A percentile compares a stretch with the other conserved stretches of the same genome.
Conservation (phyloP, 2,113 vertebrate genomes). For the Oenanthe oenanthe region DNA sequence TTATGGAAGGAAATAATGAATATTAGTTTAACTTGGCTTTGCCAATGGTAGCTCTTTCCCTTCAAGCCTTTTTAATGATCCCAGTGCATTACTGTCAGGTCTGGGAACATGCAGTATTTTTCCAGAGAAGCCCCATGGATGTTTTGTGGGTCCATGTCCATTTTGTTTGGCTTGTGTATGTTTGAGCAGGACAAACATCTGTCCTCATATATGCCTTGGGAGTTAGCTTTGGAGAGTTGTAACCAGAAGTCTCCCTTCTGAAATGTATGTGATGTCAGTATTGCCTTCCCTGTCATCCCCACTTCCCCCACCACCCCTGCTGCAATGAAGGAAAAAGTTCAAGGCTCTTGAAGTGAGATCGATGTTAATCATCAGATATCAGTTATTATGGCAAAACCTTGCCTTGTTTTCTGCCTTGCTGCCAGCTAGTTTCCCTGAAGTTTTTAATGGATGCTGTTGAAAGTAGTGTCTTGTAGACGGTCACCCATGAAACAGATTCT, state of each 20-base stretch:
- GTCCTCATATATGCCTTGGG: background rate
- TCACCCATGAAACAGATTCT: background rate
- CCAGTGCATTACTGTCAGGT: background rate
- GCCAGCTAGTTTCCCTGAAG: too few species aligned
- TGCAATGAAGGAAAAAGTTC: background rate
- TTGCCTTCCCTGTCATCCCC: background rate
- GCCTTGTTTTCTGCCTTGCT: background rate
- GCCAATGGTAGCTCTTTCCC: background rate
- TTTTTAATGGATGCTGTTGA: background rate
- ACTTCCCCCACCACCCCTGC: background rate
- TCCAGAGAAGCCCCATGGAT: fast-evolving
- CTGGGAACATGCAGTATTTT: background rate
- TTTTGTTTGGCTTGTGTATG: fast-evolving
- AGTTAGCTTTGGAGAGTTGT: background rate
- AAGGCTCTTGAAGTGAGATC: background rate
- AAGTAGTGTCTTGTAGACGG: background rate
- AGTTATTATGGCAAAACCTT: background rate
- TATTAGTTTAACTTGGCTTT: background rate
- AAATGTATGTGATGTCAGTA: background rate
- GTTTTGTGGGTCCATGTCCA: fast-evolving
- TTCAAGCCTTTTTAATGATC: background rate
- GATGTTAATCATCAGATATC: background rate
- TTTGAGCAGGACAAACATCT: background rate
- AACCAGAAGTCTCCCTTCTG: background rate
- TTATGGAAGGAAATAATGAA: background rate